Evolutionary conservation across 1,140 invertebrate genomes (phyloP).

Genomic region (Metopolophium dirhodum): DNA sequence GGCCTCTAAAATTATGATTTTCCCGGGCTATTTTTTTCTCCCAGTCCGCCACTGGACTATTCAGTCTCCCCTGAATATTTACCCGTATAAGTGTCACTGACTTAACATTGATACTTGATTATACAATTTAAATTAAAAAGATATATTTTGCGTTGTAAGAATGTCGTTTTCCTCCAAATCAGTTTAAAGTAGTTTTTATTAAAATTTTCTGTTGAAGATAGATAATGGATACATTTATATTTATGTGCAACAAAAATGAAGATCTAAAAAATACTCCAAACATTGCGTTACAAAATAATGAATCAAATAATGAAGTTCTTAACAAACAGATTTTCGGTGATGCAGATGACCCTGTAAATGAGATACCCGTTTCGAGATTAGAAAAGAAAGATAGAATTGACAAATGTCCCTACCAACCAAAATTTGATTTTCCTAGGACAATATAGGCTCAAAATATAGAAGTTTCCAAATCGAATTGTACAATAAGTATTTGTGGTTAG

Average conservation of each 20-base stretch:
- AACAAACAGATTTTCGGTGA: neutral
- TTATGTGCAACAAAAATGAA: neutral
- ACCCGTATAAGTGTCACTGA: too few relatives aligned
- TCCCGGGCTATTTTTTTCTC: too few relatives aligned
- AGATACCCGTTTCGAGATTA: neutral
- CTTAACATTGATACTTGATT: too few relatives aligned
- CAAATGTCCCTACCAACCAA: conserved; percentile 44
- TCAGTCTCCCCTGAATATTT: too few relatives aligned
- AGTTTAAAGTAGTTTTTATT: neutral
- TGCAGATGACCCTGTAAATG: conserved; percentile 12
- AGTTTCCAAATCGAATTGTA: conserved; percentile 36
- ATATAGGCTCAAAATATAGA: conserved; percentile 17
- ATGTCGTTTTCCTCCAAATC: neutral
- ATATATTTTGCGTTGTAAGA: neutral
- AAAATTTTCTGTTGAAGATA: neutral
- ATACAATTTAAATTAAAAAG: too few relatives aligned
- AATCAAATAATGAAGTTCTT: conserved; percentile 28
- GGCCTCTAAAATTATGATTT: too few relatives aligned
- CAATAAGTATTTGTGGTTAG: conserved; percentile 33
- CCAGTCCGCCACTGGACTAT: too few relatives aligned
- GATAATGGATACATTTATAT: neutral
- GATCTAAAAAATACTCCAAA: neutral
- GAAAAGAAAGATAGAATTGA: conserved; percentile 40
- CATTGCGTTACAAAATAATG: conserved; percentile 12
- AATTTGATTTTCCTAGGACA: conserved; percentile 40